phyloP scores from a whole-genome alignment of 2,888 invertebrate species.

The Prosopocoilus inquinatus region DNA sequence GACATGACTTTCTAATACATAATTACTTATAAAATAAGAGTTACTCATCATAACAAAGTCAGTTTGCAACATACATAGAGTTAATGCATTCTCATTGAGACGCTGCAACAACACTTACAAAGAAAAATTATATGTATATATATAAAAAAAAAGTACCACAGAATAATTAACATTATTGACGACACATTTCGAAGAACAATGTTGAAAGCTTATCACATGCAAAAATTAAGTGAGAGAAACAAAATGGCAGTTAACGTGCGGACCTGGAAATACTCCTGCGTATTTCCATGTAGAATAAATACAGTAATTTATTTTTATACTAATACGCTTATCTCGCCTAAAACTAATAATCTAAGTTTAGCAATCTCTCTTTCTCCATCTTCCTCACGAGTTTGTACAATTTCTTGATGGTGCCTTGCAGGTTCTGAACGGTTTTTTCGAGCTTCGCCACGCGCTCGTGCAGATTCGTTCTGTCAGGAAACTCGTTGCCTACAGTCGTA shows the following conservation, averaged over 20 bases:
- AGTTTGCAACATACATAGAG: too few species aligned
- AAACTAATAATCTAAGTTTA: conserved; percentile 17
- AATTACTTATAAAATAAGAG: background rate
- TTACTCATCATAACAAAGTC: too few species aligned
- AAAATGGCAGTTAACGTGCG: conserved; percentile 19
- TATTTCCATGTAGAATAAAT: background rate
- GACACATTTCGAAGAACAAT: background rate
- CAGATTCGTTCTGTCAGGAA: conserved; percentile 26
- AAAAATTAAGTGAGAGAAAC: conserved; percentile 15
- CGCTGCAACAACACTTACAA: background rate
- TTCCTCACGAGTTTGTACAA: conserved; percentile 34
- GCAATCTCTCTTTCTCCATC: conserved; percentile 17
- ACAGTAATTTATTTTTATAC: too few species aligned
- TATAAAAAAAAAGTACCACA: conserved; percentile 7
- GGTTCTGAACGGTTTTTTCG: conserved; percentile 29
- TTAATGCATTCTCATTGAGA: background rate
- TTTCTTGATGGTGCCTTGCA: conserved; percentile 31
- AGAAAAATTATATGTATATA: background rate
- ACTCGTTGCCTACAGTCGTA: conserved; percentile 14
- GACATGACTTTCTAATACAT: background rate
- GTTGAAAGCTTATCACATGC: conserved; percentile 18
- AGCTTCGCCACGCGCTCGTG: conserved; percentile 28
- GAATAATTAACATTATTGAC: background rate
- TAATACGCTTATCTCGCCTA: conserved; percentile 5
- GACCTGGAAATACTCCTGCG: background rate